Base-by-base conservation (phyloP, 2,113 vertebrate species). In the Eublepharis macularius region DNA sequence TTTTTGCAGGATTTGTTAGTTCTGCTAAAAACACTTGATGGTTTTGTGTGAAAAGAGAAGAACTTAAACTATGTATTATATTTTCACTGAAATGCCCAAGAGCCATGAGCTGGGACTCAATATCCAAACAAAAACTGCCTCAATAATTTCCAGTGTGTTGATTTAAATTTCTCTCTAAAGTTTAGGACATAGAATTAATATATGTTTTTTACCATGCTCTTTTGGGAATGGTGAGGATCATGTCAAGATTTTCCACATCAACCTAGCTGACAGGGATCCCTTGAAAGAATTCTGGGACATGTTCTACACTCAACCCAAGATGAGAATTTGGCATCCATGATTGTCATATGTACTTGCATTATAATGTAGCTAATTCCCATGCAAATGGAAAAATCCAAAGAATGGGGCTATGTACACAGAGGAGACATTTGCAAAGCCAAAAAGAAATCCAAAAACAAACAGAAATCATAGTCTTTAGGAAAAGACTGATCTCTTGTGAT, bases 1-100 rank as follows among this genome's bases (percentile, higher is more conserved):
- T 85, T 85, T 85, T 85, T 80, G 84, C 84, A 85, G 72, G 41
- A 72, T 85, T 70, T 14, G 21, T 57, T 63, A 85, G 34, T 63
- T n/a, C 68, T 80, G 76, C 84, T 63, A 85, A 80, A 85, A 85
- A 32, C 54, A 68, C 68, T 80, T 79, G 63, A 72, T 41, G 45
- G 68, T 34, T 63, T 85, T 60, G 41, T 34, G 39, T 26, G 36
- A 45, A 80, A 80, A 80, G 49, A 80, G 39, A 47, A 54, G 39
- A 72, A 43, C 32, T 80, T 85, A 9, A 73, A 63, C 13, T 85
- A 73, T 69, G 29, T 70, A 45, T 80, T 73, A 63, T 51, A 34
- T 34, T 41, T 72, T 72, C 41, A 36, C 51, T 11, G 36, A 36
- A 17, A 79, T 36, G 39, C 11, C 39, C 76, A 57, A 79, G 66